phyloP scores from a whole-genome alignment of 2,113 vertebrate genomes.

The Trichechus manatus region DNA sequence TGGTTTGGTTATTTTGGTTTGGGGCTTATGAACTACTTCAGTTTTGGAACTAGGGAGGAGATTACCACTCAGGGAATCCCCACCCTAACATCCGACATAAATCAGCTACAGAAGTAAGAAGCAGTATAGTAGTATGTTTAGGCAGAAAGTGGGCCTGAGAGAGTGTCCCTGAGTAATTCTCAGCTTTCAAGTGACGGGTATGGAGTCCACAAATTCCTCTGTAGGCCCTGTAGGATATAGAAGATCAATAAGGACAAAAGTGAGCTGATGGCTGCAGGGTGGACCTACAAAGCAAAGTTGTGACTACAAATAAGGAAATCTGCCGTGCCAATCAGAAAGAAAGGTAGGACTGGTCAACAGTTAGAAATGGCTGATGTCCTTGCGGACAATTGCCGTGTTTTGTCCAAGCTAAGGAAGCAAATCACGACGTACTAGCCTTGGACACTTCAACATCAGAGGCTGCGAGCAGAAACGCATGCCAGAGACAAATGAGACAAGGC shows the following conservation, averaged over 20 bases:
- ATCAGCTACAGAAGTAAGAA: not conserved
- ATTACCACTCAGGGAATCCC: not conserved
- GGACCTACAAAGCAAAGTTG: not conserved
- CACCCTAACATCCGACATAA: not conserved
- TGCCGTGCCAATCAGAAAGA: not conserved
- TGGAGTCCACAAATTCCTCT: not conserved
- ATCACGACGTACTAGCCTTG: not conserved
- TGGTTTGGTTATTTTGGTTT: too few relatives aligned
- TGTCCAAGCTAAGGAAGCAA: not conserved
- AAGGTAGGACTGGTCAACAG: not conserved
- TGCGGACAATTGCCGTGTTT: not conserved
- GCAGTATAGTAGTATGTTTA: not conserved
- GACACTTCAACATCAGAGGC: not conserved
- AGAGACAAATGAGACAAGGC: not conserved
- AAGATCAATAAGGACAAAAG: not conserved
- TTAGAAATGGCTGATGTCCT: not conserved
- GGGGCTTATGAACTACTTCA: too few relatives aligned
- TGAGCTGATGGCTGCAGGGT: not conserved
- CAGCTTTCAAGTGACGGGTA: not conserved
- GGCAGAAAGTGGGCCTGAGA: not conserved
- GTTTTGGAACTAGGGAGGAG: too few relatives aligned
- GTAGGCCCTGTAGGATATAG: not conserved
- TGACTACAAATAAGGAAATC: not conserved
- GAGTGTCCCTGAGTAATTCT: not conserved
- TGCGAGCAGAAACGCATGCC: not conserved